Percentiles rank a stretch among this genome's conserved stretches.
Evolutionary conservation across 2,888 invertebrate genomes (phyloP).

Genomic region (Ligdia adustata): DNA sequence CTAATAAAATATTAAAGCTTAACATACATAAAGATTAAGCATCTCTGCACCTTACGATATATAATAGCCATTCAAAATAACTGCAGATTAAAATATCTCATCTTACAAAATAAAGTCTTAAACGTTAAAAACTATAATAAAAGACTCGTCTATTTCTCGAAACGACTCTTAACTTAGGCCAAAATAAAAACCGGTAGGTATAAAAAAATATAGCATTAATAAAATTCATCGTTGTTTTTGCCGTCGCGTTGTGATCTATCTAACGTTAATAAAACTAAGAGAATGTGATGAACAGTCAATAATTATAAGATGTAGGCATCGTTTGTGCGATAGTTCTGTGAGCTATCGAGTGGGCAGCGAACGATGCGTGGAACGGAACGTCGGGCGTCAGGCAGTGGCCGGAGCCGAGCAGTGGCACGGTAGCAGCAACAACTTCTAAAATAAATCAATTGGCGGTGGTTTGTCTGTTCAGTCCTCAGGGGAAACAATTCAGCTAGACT

Average conservation of each 20-base stretch:
- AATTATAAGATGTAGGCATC: conserved; percentile 59
- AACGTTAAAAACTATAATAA: conserved; percentile 79
- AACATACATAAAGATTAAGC: conserved; percentile 85
- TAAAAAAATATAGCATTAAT: conserved; percentile 53
- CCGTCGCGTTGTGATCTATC: conserved; percentile 59
- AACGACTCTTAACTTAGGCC: conserved; percentile 77
- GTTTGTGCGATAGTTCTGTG: conserved; percentile 47
- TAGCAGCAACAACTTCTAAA: conserved; percentile 72
- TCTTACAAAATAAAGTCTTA: conserved; percentile 81
- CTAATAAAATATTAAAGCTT: conserved; percentile 85
- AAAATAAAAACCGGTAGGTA: conserved; percentile 63
- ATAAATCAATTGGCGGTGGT: conserved; percentile 83
- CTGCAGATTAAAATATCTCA: conserved; percentile 84
- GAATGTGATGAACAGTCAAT: conserved; percentile 61
- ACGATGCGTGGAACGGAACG: conserved; percentile 51
- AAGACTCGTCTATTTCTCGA: conserved; percentile 66
- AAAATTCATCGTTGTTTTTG: conserved; percentile 71
- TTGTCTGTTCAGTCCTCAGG: conserved; percentile 74
- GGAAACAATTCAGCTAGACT: conserved; percentile 86
- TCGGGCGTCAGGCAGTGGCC: conserved; percentile 65
- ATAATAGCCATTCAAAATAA: conserved; percentile 84
- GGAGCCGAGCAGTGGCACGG: conserved; percentile 48
- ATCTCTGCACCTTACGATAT: conserved; percentile 82
- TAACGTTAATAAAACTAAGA: conserved; percentile 44
- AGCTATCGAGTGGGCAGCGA: no score